A percentile compares a stretch with the other conserved stretches of the same genome.
Evolutionary conservation across 2,113 vertebrate genomes (phyloP).

Genomic region (Mesocricetus auratus): DNA sequence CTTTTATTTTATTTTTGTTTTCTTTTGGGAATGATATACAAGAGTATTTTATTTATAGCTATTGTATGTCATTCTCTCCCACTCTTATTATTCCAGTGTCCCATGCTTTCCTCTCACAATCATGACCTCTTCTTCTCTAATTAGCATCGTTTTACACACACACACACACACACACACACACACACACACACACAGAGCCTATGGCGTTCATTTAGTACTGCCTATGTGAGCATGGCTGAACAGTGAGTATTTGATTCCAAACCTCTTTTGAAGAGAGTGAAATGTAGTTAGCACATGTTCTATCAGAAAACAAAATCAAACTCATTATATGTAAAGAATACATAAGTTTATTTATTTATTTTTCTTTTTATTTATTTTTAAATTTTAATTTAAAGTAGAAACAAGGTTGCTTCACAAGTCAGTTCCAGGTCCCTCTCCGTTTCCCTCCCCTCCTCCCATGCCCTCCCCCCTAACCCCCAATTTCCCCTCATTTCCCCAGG

Average conservation of each 20-base stretch:
- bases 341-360: neutral
- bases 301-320: neutral
- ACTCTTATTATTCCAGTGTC: neutral
- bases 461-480: too few species aligned
- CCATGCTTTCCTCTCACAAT: neutral
- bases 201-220: neutral
- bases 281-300: neutral
- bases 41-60: neutral
- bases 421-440: too few species aligned
- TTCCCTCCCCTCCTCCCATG: too few species aligned
- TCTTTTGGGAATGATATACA: neutral
- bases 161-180: neutral
- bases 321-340: neutral
- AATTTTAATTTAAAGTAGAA: too few species aligned
- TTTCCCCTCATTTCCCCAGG: too few species aligned
- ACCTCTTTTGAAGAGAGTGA: neutral
- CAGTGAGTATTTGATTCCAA: neutral
- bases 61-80: neutral
- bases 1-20: constrained; percentile 6
- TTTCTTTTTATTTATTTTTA: too few species aligned
- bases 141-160: neutral
- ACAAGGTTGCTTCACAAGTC: too few species aligned
- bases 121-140: neutral
- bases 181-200: neutral
- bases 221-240: neutral